Evolutionary conservation across 1,140 invertebrate species (phyloP), one percentile per base, ranked within the genome.

Genomic region (Sminthurides bifidus): DNA sequence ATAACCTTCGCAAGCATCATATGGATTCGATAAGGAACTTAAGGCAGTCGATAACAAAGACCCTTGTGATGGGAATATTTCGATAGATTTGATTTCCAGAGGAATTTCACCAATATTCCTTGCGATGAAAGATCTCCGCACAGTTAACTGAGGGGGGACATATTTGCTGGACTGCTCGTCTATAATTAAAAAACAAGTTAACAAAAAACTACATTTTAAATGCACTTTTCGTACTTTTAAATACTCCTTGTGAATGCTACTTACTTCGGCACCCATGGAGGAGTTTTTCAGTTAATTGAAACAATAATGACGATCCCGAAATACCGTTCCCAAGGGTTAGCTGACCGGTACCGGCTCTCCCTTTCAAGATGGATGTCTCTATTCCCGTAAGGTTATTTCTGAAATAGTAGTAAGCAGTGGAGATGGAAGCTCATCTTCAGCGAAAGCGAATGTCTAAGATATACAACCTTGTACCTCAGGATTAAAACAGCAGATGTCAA

Each of bases 361-460:
- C 92, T 44, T 79, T 79, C 27, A 97, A 67, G 60, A 83, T 79
- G 14, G 94, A 71, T 15, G 82, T 79, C 72, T 98, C 92, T 62
- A 96, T 73, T 43, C 91, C 81, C 1, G 92, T 97, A 61, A 97
- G 75, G 71, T 98, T 97, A 71, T 95, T 98, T 65, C 92, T 85
- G 70, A 63, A 69, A 61, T 67, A 30, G 15, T 41, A 54, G 33
- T 43, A 17, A 38, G 19, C 12, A 33, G 6, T n/a, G 8, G 19
- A 48, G 10, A 48, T 24, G 8, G 29, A 21, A 6, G 12, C 10
- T 24, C 17, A 37, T 37, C 41, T 10, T 43, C 12, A 2, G 23
- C 8, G 21, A 35, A 52, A n/a, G 30, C 33, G 33, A 35, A 10
- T 35, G 10, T 35, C 10, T 35, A 23, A 21, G 30, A 21, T 10